A percentile compares a stretch with the other conserved stretches of the same genome.
Conservation (phyloP, 2,888 invertebrate species). For the Bombylius major region DNA sequence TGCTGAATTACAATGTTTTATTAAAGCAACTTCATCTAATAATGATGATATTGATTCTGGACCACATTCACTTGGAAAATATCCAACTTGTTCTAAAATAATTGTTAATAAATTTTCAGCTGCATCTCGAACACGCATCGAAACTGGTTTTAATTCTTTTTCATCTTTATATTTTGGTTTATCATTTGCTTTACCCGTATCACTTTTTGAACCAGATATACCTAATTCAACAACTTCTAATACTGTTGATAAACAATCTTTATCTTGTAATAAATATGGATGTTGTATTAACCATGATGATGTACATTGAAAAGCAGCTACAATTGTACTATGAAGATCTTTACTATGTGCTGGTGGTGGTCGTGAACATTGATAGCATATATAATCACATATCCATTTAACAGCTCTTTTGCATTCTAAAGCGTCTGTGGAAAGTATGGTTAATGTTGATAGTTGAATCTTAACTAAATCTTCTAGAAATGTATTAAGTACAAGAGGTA, state of each 20-base stretch:
- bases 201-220: conserved; percentile 85
- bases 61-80: conserved; percentile 72
- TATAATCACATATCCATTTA: conserved; percentile 97
- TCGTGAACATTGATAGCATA: conserved; percentile 86
- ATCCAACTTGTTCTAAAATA: conserved; percentile 81
- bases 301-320: conserved; percentile 84
- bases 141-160: conserved; percentile 92
- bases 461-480: conserved; percentile 33
- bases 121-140: conserved; percentile 93
- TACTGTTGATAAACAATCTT: conserved; percentile 83
- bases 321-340: conserved; percentile 87
- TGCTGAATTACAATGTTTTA: conserved; percentile 59
- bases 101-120: conserved; percentile 87
- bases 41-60: conserved; percentile 75
- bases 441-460: conserved; percentile 28
- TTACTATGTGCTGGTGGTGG: conserved; percentile 90
- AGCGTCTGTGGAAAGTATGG: conserved; percentile 53
- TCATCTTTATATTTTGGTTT: conserved; percentile 87
- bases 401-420: conserved; percentile 84
- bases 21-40: conserved; percentile 73
- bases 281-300: conserved; percentile 87
- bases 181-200: conserved; percentile 71
- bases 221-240: conserved; percentile 95
- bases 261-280: conserved; percentile 78
- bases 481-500: conserved; percentile 17